Conservation (phyloP, 2,113 vertebrate genomes). For the Hypanus sabinus region DNA sequence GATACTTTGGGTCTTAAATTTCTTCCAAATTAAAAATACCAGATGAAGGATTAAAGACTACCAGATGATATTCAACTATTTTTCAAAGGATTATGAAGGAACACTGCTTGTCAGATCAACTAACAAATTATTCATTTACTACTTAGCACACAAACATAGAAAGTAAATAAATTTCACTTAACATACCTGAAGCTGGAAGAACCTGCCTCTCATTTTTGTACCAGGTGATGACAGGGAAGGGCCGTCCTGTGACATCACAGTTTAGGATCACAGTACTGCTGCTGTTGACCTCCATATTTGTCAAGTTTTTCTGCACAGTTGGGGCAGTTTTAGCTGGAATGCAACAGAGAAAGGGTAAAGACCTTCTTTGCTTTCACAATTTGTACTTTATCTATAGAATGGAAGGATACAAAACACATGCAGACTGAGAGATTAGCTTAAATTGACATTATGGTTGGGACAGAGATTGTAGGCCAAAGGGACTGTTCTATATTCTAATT, state of each 20-base stretch:
- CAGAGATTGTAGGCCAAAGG: no score
- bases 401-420: no score
- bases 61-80: not conserved
- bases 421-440: no score
- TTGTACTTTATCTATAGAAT: not conserved
- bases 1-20: not conserved
- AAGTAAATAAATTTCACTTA: not conserved
- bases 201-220: slow-evolving; percentile 66
- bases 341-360: not conserved
- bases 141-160: not conserved
- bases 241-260: slow-evolving; percentile 66
- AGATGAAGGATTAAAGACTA: not conserved
- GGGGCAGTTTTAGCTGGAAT: slow-evolving; percentile 61
- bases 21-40: not conserved
- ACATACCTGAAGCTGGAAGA: slow-evolving; percentile 67
- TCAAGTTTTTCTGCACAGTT: slow-evolving; percentile 69
- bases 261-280: slow-evolving; percentile 71
- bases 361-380: no score
- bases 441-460: no score
- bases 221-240: slow-evolving; percentile 65
- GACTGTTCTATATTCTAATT: no score
- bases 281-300: slow-evolving; percentile 72
- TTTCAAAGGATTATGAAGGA: not conserved
- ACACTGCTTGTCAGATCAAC: not conserved
- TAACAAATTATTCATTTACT: not conserved